phyloP scores from a whole-genome alignment of 2,113 vertebrate species.

The Larimichthys polyactis region DNA sequence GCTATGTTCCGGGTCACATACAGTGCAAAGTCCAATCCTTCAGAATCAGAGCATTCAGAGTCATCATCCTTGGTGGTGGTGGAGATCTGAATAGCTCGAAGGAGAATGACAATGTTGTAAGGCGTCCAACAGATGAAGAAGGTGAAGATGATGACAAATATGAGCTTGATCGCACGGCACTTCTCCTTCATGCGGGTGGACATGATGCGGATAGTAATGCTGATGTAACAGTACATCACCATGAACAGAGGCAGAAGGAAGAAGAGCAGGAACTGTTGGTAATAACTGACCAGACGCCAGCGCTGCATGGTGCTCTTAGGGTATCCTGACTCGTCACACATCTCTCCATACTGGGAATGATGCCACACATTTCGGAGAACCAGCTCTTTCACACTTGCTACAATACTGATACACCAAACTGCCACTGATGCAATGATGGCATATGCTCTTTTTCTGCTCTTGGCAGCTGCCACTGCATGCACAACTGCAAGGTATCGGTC shows the following conservation, averaged over 20 bases:
- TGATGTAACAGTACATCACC: conserved; percentile 82
- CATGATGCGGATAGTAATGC: conserved; percentile 80
- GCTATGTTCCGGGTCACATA: conserved; percentile 82
- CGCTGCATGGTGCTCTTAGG: neutral
- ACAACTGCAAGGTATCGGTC: conserved; percentile 87
- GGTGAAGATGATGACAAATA: conserved; percentile 82
- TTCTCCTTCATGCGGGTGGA: conserved; percentile 81
- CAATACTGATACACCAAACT: conserved; percentile 81
- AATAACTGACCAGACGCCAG: conserved; percentile 79
- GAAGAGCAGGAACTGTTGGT: conserved; percentile 84
- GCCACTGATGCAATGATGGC: conserved; percentile 59
- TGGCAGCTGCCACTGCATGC: conserved; percentile 78
- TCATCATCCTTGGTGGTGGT: rapidly evolving
- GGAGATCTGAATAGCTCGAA: conserved; percentile 65
- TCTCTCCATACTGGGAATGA: rapidly evolving
- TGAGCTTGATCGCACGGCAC: conserved; percentile 81
- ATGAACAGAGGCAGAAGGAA: conserved; percentile 82
- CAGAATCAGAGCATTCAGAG: neutral
- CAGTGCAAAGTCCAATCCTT: conserved; percentile 72
- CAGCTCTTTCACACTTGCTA: conserved; percentile 81
- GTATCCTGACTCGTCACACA: conserved; percentile 75
- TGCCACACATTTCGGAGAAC: conserved; percentile 61
- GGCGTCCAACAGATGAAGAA: conserved; percentile 86
- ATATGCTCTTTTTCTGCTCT: conserved; percentile 68
- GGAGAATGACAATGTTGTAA: conserved; percentile 83